phyloP scores from a whole-genome alignment of 1,140 invertebrate species.

The Pachyrhynchus sulphureomaculatus region DNA sequence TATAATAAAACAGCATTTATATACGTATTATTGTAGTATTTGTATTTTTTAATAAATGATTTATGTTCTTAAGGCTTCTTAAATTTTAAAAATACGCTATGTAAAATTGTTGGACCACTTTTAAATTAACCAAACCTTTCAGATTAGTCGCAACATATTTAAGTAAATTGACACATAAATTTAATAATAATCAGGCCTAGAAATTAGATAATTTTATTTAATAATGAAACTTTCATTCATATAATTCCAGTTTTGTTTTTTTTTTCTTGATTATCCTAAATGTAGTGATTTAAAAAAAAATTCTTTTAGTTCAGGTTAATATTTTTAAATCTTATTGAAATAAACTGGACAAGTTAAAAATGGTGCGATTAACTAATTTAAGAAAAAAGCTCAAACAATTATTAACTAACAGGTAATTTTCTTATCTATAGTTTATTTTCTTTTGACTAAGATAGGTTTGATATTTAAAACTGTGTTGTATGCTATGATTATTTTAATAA shows the following conservation, averaged over 20 bases:
- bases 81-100: constrained; percentile 16
- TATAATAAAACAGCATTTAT: background rate
- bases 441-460: constrained; percentile 36
- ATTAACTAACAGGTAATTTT: constrained; percentile 45
- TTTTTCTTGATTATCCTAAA: constrained; percentile 1
- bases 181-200: too few species aligned
- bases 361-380: background rate
- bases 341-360: background rate
- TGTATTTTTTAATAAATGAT: constrained; percentile 30
- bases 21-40: background rate
- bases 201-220: too few species aligned
- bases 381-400: constrained; percentile 41
- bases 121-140: background rate
- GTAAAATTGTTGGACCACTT: constrained; percentile 23
- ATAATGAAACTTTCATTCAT: too few species aligned
- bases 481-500: constrained; percentile 49
- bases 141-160: background rate
- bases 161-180: constrained; percentile 5
- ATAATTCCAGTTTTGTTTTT: too few species aligned
- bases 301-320: constrained; percentile 2
- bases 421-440: constrained; percentile 42
- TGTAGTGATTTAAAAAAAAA: background rate
- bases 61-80: constrained; percentile 44
- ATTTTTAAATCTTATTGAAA: constrained; percentile 34
- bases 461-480: constrained; percentile 47